These are phyloP conservation scores for Sinosuthora webbiana DNA, from an alignment of 2,113 vertebrate genomes.

Conservation along the genomic window DNA sequence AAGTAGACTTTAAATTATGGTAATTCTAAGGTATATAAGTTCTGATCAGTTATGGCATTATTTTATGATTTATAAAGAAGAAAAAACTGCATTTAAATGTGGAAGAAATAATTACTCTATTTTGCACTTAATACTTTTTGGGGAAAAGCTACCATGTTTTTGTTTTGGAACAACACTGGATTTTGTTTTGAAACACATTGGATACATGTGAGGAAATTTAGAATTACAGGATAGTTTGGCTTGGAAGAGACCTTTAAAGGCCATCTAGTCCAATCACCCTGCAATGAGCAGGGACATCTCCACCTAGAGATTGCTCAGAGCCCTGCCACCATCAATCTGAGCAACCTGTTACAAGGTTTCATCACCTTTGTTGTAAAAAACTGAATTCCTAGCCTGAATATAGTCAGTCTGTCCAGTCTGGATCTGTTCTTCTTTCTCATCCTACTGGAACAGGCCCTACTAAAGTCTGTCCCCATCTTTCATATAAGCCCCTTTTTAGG, in stretches of 20 bases:
- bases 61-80: neutral
- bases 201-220: neutral
- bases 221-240: neutral
- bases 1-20: neutral
- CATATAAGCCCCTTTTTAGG: neutral
- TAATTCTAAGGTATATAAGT: neutral
- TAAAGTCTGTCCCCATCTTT: neutral
- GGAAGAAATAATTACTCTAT: neutral
- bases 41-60: neutral
- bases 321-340: rapidly evolving
- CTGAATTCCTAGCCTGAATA: rapidly evolving
- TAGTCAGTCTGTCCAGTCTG: neutral
- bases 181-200: neutral
- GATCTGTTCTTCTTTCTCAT: neutral
- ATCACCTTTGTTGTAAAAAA: neutral
- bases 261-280: neutral
- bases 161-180: neutral
- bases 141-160: neutral
- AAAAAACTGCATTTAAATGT: neutral
- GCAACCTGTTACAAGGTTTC: neutral
- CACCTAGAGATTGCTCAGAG: neutral
- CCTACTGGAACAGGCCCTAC: neutral
- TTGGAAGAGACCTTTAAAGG: neutral
- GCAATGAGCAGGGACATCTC: neutral
- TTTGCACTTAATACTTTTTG: neutral